Evolutionary conservation across 2,797 vertebrate genomes (phyloP).

Genomic region (Acridotheres tristis): DNA sequence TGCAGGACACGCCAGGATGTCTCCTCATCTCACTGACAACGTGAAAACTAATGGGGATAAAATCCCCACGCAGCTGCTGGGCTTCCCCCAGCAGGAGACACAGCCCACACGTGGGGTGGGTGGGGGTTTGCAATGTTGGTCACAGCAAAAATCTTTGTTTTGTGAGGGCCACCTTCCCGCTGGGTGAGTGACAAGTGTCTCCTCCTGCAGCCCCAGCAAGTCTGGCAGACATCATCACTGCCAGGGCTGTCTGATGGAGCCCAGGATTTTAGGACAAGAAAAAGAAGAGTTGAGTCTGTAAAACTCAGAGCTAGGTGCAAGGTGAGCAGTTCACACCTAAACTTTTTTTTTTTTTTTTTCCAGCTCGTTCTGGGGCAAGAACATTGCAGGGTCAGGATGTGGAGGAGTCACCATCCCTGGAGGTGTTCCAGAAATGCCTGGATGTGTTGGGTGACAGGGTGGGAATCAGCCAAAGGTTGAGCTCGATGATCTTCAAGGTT

Average conservation of each 20-base stretch:
- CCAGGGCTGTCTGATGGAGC: background rate
- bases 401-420: background rate
- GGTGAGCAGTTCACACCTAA: background rate
- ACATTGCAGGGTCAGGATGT: background rate
- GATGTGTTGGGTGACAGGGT: background rate
- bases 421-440: background rate
- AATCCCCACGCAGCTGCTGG: slow-evolving; percentile 14
- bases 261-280: background rate
- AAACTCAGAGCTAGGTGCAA: background rate
- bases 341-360: background rate
- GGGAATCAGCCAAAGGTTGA: background rate
- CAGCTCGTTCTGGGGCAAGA: background rate
- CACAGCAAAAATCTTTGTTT: background rate
- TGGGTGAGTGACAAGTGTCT: slow-evolving; percentile 9
- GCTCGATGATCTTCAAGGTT: background rate
- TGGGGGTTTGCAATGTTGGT: background rate
- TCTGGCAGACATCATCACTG: background rate
- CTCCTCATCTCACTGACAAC: background rate
- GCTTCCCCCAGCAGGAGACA: slow-evolving; percentile 35
- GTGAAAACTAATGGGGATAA: slow-evolving; percentile 11
- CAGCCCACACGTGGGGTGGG: background rate
- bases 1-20: background rate
- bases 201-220: background rate
- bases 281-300: background rate
- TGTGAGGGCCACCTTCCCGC: background rate